These are phyloP conservation scores for Paramuricea clavata DNA, from an alignment of 92 coral and sea anemone species.

Conservation along the genomic window DNA sequence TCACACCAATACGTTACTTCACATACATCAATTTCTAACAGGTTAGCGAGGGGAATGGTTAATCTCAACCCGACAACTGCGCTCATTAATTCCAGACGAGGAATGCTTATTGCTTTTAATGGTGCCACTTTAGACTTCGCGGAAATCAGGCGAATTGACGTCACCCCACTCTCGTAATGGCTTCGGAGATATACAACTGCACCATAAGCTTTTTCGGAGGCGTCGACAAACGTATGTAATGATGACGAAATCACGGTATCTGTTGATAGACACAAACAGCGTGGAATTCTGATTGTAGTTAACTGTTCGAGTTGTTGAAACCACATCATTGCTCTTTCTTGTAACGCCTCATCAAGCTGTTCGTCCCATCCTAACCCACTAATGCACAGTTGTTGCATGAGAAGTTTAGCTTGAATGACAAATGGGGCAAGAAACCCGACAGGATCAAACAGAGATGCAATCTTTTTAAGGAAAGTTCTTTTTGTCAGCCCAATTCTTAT, in stretches of 20 bases:
- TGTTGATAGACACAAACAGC: conserved; percentile 6
- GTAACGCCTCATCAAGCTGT: background rate
- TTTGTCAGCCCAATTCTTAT: background rate
- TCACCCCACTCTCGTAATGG: background rate
- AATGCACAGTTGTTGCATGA: background rate
- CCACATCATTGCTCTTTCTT: conserved; percentile 60
- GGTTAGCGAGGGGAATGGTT: background rate
- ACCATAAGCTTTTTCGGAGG: conserved; percentile 13
- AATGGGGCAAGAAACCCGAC: conserved; percentile 19
- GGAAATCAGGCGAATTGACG: background rate
- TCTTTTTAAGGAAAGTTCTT: background rate
- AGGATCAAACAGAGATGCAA: conserved; percentile 53
- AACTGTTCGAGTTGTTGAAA: conserved; percentile 30
- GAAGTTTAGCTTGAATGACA: background rate
- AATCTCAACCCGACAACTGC: background rate
- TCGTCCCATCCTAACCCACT: background rate
- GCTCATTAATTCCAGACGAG: background rate
- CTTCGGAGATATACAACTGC: background rate
- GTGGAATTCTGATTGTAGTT: background rate
- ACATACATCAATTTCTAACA: background rate
- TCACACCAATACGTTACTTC: background rate
- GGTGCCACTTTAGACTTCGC: background rate
- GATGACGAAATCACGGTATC: background rate
- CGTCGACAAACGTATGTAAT: background rate
- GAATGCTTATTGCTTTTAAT: background rate